phyloP scores from a whole-genome alignment of 2,113 vertebrate species.

The Aythya baeri region DNA sequence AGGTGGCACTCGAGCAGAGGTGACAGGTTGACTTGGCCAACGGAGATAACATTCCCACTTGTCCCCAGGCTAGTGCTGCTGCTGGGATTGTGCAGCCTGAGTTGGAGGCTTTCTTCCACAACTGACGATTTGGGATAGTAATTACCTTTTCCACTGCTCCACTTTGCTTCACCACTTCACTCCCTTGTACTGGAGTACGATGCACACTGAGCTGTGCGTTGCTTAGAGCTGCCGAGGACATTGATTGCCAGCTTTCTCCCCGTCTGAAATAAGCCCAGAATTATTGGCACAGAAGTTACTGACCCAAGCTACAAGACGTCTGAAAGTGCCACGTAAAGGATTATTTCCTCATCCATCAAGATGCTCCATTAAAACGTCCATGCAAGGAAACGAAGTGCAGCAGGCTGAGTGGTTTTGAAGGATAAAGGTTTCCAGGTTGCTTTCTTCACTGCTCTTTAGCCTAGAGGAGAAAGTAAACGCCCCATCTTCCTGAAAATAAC shows the following conservation, averaged over 20 bases:
- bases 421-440: neutral
- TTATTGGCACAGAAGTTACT: neutral
- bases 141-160: rapidly evolving
- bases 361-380: neutral
- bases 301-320: slow-evolving; percentile 1
- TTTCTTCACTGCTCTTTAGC: neutral
- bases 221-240: neutral
- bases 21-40: neutral
- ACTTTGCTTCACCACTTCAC: rapidly evolving
- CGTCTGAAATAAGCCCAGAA: neutral
- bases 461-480: neutral
- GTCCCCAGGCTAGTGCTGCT: neutral
- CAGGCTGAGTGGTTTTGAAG: neutral
- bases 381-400: neutral
- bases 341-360: neutral
- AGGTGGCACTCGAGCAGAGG: neutral
- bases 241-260: neutral
- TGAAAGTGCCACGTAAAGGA: neutral
- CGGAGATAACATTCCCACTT: rapidly evolving
- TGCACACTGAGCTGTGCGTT: rapidly evolving
- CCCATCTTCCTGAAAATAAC: neutral
- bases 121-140: too few species aligned
- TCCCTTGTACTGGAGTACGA: rapidly evolving
- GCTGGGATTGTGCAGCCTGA: rapidly evolving
- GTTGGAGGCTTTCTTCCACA: neutral